Evolutionary conservation across 2,797 vertebrate species (phyloP).

Genomic region (Kryptopterus vitreolus): DNA sequence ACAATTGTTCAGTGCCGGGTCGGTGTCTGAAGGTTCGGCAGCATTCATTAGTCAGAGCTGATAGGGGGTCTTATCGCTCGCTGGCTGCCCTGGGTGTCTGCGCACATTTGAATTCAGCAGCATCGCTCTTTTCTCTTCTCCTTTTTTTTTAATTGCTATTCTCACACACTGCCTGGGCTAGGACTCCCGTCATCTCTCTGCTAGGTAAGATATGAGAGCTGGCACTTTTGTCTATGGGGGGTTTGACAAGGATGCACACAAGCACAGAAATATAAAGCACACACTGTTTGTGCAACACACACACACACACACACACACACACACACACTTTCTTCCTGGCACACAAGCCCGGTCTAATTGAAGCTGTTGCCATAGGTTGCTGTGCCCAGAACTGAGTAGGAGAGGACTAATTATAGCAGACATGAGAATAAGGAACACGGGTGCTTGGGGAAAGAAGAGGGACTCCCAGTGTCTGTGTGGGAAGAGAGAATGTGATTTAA

Average conservation of each 20-base stretch:
- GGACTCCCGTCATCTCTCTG: conserved; percentile 22
- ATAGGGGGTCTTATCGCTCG: conserved; percentile 39
- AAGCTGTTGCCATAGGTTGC: conserved; percentile 61
- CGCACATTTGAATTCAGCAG: conserved; percentile 42
- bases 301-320: conserved; percentile 13
- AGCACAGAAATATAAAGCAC: conserved; percentile 11
- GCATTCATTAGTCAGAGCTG: conserved; percentile 42
- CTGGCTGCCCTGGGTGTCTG: conserved; percentile 16
- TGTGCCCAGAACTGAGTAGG: conserved; percentile 50
- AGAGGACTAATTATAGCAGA: conserved; percentile 63
- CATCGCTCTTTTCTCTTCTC: conserved; percentile 17
- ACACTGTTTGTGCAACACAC: background rate
- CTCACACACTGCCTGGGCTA: conserved; percentile 30
- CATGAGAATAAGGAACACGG: conserved; percentile 53
- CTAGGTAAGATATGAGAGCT: conserved; percentile 39
- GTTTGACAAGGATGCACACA: conserved; percentile 31
- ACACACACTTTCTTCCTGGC: conserved; percentile 23
- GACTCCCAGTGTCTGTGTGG: conserved; percentile 11
- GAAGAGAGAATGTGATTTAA: conserved; percentile 17
- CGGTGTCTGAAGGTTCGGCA: background rate
- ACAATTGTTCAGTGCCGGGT: conserved; percentile 22
- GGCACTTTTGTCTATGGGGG: conserved; percentile 40
- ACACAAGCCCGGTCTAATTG: conserved; percentile 57
- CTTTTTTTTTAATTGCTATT: conserved; percentile 48
- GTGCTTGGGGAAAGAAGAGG: conserved; percentile 12